Conservation (phyloP, 2,113 vertebrate genomes). For the Sylvia atricapilla region DNA sequence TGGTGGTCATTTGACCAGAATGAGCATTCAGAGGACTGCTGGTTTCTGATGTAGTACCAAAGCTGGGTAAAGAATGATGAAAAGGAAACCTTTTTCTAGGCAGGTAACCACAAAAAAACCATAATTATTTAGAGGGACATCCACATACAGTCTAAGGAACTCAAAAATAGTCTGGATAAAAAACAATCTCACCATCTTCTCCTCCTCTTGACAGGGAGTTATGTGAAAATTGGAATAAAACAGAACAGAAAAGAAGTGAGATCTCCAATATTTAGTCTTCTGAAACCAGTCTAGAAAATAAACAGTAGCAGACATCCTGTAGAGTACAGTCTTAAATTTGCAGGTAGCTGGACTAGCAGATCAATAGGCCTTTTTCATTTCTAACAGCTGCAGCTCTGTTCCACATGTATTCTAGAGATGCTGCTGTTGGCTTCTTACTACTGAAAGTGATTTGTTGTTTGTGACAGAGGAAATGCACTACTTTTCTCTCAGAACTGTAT, state of each 20-base stretch:
- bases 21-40: not conserved
- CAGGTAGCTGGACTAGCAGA: not conserved
- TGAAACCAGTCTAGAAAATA: not conserved
- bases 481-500: not conserved
- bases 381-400: not conserved
- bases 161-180: not conserved
- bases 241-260: not conserved
- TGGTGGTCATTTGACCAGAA: not conserved
- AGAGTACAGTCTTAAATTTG: not conserved
- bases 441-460: constrained; percentile 20
- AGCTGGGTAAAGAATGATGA: not conserved
- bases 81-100: not conserved
- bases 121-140: not conserved
- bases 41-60: not conserved
- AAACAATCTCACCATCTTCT: rapidly evolving
- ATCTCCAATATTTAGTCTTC: not conserved
- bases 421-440: constrained; percentile 6
- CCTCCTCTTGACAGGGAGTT: not conserved
- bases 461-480: not conserved
- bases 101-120: not conserved
- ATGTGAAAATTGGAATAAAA: not conserved
- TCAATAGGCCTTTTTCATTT: constrained; percentile 32
- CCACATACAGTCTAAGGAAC: not conserved
- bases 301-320: not conserved
- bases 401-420: not conserved